Percentiles rank a stretch among this genome's conserved stretches.
Evolutionary conservation across 1,140 invertebrate genomes (phyloP).

Genomic region (Cydia pomonella): DNA sequence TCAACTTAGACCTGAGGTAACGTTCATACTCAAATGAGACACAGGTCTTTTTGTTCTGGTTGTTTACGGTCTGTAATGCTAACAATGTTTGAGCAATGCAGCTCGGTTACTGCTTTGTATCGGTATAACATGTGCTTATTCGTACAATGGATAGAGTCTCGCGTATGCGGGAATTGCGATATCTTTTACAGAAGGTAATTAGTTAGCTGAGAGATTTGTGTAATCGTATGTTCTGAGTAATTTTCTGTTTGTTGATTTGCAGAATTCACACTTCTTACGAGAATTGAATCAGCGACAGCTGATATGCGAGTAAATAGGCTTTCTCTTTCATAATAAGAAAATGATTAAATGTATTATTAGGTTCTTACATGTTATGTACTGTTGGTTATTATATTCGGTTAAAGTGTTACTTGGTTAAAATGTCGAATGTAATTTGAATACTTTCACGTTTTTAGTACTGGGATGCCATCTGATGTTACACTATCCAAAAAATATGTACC

Average conservation of each 20-base stretch:
- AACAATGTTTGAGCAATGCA: constrained; percentile 52
- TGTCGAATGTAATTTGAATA: too few relatives aligned
- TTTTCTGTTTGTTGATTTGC: constrained; percentile 31
- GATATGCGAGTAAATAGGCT: background rate
- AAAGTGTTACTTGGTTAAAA: too few relatives aligned
- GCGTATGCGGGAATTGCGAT: constrained; percentile 49
- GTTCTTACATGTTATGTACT: too few relatives aligned
- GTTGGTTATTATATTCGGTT: too few relatives aligned
- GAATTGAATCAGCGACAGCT: background rate
- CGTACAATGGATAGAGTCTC: constrained; percentile 45
- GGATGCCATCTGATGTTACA: too few relatives aligned
- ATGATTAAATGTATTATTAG: too few relatives aligned
- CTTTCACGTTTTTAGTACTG: too few relatives aligned
- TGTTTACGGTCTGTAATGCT: constrained; percentile 45
- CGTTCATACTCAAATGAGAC: constrained; percentile 36
- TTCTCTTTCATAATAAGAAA: background rate
- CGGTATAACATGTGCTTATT: constrained; percentile 44
- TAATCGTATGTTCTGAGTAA: constrained; percentile 34
- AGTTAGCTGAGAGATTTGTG: constrained; percentile 37
- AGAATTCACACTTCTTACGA: background rate
- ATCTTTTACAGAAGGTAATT: constrained; percentile 49
- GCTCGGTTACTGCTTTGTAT: constrained; percentile 44
- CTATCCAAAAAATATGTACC: too few relatives aligned
- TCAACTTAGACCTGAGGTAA: constrained; percentile 46
- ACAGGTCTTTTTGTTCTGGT: constrained; percentile 42